Conservation (phyloP, 2,113 vertebrate genomes). For the Trogon surrucura region DNA sequence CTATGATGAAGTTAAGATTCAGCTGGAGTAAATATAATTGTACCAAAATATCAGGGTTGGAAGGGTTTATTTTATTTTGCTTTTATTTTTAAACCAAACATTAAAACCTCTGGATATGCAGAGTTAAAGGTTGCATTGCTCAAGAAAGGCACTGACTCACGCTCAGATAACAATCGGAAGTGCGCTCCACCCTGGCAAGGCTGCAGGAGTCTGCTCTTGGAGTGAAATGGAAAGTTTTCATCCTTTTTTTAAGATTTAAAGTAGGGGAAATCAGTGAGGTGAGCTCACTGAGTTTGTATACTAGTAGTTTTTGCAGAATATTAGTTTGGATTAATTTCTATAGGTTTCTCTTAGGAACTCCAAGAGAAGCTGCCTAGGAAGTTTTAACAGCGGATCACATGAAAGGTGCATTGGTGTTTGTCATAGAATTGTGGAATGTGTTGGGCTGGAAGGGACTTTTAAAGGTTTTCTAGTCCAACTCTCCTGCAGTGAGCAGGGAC, state of each 20-base stretch:
- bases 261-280: neutral
- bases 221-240: constrained; percentile 15
- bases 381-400: neutral
- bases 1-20: constrained; percentile 29
- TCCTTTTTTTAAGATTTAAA: neutral
- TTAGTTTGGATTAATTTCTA: neutral
- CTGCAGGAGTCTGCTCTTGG: neutral
- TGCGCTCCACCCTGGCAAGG: neutral
- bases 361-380: neutral
- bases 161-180: neutral
- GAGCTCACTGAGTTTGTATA: neutral
- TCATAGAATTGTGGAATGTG: no score
- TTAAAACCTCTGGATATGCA: constrained; percentile 17
- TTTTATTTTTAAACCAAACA: constrained; percentile 59
- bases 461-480: neutral
- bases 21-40: constrained; percentile 28
- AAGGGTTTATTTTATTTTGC: constrained; percentile 55
- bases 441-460: neutral
- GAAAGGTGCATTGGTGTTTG: neutral
- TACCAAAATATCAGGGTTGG: constrained; percentile 32
- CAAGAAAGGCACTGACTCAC: constrained; percentile 22
- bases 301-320: neutral
- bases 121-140: constrained; percentile 16
- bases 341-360: neutral
- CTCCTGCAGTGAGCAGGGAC: neutral